Base-by-base conservation (phyloP, 1,140 invertebrate species). In the Drosophila pectinifera region DNA sequence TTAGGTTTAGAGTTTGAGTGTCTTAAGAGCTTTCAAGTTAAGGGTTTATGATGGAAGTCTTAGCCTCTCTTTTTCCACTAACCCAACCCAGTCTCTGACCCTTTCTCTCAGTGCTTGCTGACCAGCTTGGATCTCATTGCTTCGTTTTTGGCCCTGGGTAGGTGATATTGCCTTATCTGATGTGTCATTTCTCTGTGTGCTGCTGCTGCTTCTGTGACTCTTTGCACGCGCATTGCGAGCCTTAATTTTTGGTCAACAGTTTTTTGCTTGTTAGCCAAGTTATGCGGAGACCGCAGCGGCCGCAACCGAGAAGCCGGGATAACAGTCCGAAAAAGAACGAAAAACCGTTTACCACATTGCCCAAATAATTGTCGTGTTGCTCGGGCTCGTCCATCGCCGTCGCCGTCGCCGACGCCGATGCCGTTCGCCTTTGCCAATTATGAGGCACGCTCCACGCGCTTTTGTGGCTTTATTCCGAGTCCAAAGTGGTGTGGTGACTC, bases 91-190 rank as follows among this genome's bases (percentile, higher is more conserved):
- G n/a, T n/a, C n/a, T n/a, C n/a, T n/a, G n/a, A n/a, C n/a, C n/a
- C n/a, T 67, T 76, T 46, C 16, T 55, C 18, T 22, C 28, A 42
- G 73, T 56, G 64, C 39, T 28, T 22, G 0, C 11, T 54, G 28
- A 53, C 55, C 69, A 36, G 65, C 54, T 38, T 62, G 61, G n/a
- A 22, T 53, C 57, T n/a, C 53, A 38, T 73, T 62, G 45, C 34
- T 13, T 64, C 13, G 13, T 42, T 18, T 62, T 51, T 57, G 58
- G 55, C 46, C 69, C 24, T 16, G 62, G 80, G 70, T 82, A 91
- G 88, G 88, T 91, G 89, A 81, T 91, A 84, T 85, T 88, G 74
- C 83, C 80, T 91, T 91, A 90, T 91, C 89, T 79, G 89, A 84
- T 91, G 83, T 91, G 89, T 91, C 88, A 91, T 86, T 88, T 88